These are phyloP conservation scores for Globia sparganii DNA, from an alignment of 2,888 invertebrate genomes.

Conservation along the genomic window DNA sequence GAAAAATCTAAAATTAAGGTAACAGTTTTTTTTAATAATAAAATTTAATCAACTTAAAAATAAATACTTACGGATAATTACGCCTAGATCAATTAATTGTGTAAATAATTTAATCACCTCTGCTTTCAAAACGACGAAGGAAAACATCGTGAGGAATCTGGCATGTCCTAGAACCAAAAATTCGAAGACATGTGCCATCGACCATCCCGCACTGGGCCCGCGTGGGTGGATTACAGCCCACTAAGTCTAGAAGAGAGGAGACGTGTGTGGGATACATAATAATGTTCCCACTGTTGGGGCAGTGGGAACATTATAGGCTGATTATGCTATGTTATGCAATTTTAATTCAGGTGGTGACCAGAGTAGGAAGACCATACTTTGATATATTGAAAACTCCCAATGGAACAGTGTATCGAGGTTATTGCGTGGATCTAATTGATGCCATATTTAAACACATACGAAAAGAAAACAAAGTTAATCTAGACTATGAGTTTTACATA, in stretches of 20 bases:
- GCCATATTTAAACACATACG: conserved; percentile 91
- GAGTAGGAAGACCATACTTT: conserved; percentile 77
- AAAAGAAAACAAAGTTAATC: conserved; percentile 74
- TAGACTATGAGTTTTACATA: conserved; percentile 92
- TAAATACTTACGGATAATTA: neutral
- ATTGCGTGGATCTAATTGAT: conserved; percentile 95
- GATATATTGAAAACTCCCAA: conserved; percentile 70
- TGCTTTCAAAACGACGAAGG: neutral
- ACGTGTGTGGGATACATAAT: no score
- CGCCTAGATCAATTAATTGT: conserved; percentile 55
- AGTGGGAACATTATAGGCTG: neutral
- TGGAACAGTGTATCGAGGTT: conserved; percentile 92
- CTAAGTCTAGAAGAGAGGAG: neutral
- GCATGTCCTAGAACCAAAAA: neutral
- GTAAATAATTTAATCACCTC: neutral
- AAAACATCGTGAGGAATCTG: neutral
- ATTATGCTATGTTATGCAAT: neutral
- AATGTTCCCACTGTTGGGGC: no score
- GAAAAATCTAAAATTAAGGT: conserved; percentile 91
- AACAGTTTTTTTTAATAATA: conserved; percentile 69
- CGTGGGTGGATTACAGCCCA: neutral
- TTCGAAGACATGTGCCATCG: neutral
- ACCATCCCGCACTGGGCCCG: neutral
- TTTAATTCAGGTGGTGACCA: conserved; percentile 91
- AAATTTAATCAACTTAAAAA: neutral